Evolutionary conservation across 2,888 invertebrate species (phyloP).

Genomic region (Drosophila siamana): DNA sequence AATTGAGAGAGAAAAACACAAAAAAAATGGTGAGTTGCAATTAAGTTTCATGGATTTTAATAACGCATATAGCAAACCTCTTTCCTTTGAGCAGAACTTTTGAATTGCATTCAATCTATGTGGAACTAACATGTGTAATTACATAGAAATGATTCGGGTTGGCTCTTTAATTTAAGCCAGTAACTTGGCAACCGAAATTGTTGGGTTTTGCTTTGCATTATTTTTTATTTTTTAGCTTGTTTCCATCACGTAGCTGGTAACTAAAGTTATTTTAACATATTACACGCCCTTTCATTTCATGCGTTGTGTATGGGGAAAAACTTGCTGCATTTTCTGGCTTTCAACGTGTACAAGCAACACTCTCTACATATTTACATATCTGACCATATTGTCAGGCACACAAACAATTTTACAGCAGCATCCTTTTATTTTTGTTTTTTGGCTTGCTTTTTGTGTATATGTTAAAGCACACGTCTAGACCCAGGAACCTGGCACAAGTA

Average conservation of each 20-base stretch:
- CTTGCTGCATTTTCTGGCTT: slow-evolving; percentile 47
- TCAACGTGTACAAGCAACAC: slow-evolving; percentile 24
- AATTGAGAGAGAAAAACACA: too few relatives aligned
- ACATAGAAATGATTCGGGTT: slow-evolving; percentile 8
- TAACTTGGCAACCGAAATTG: slow-evolving; percentile 36
- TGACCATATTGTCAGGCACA: slow-evolving; percentile 40
- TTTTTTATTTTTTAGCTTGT: slow-evolving; percentile 20
- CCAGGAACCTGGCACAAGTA: slow-evolving; percentile 27
- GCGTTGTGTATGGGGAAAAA: slow-evolving; percentile 36
- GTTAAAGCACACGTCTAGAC: slow-evolving; percentile 4
- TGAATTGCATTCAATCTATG: too few relatives aligned
- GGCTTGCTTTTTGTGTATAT: slow-evolving; percentile 1
- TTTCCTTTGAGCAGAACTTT: not conserved
- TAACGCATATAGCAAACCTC: not conserved
- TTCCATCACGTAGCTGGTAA: slow-evolving; percentile 49
- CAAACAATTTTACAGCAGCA: slow-evolving; percentile 40
- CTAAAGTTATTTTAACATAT: slow-evolving; percentile 71
- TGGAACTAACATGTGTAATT: too few relatives aligned
- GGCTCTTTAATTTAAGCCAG: slow-evolving; percentile 40
- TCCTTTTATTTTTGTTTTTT: slow-evolving; percentile 37
- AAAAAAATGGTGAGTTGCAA: not conserved
- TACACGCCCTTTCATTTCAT: slow-evolving; percentile 33
- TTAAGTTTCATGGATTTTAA: not conserved
- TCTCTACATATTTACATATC: slow-evolving; percentile 8
- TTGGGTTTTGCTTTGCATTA: slow-evolving; percentile 12